Evolutionary conservation across 1,140 invertebrate species (phyloP).

Genomic region (Aphis craccivora): DNA sequence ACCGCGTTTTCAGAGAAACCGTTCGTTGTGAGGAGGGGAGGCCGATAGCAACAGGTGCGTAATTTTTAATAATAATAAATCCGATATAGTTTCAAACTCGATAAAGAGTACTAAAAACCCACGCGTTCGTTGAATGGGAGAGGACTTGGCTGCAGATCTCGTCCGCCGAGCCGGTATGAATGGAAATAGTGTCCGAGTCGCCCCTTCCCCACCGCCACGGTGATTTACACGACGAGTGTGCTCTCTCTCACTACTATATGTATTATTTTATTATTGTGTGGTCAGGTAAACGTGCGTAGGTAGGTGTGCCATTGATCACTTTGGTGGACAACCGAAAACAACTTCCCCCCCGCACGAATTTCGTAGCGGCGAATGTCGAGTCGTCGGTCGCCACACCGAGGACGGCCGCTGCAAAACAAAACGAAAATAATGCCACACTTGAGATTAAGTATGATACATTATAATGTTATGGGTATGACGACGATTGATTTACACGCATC

Average conservation of each 20-base stretch:
- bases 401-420: neutral
- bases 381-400: neutral
- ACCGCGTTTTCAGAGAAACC: neutral
- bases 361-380: neutral
- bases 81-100: neutral
- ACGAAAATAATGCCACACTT: neutral
- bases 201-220: neutral
- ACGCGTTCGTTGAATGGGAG: conserved; percentile 17
- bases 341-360: conserved; percentile 2
- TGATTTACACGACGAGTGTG: neutral
- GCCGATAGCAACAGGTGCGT: neutral
- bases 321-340: conserved; percentile 8
- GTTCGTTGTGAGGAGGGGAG: neutral
- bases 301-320: conserved; percentile 43
- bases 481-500: neutral
- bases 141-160: neutral
- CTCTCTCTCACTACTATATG: neutral
- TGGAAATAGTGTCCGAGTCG: neutral
- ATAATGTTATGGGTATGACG: neutral
- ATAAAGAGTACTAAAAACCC: neutral
- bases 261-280: neutral
- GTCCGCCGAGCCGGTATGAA: neutral
- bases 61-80: neutral
- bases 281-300: neutral
- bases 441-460: neutral